Evolutionary conservation across 2,797 vertebrate species (phyloP).

Genomic region (Poecilia picta): DNA sequence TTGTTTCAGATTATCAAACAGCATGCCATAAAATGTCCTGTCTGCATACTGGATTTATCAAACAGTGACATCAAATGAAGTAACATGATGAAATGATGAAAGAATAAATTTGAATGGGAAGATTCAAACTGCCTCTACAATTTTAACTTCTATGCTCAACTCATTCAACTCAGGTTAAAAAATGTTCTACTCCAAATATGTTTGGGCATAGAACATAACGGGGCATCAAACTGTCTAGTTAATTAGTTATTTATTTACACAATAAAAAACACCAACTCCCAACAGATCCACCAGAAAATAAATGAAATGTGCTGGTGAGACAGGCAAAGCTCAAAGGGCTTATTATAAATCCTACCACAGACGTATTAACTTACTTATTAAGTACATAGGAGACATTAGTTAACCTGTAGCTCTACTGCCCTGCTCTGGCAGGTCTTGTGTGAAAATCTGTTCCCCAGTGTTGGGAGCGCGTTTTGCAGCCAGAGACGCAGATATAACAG

Average conservation of each 20-base stretch:
- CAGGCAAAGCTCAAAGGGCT: neutral
- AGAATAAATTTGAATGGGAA: neutral
- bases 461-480: too few species aligned
- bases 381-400: too few species aligned
- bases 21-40: neutral
- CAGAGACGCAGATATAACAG: too few species aligned
- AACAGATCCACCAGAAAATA: neutral
- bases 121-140: neutral
- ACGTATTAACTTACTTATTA: too few species aligned
- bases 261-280: neutral
- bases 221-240: neutral
- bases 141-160: neutral
- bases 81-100: neutral
- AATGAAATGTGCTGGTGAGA: neutral
- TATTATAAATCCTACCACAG: neutral
- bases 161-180: neutral
- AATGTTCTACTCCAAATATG: neutral
- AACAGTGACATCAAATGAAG: neutral
- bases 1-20: neutral
- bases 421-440: too few species aligned
- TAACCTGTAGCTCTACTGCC: too few species aligned
- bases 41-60: neutral
- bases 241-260: neutral
- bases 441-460: too few species aligned
- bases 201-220: neutral